Evolutionary conservation across 2,888 invertebrate genomes (phyloP).

Genomic region (Oligia strigilis): DNA sequence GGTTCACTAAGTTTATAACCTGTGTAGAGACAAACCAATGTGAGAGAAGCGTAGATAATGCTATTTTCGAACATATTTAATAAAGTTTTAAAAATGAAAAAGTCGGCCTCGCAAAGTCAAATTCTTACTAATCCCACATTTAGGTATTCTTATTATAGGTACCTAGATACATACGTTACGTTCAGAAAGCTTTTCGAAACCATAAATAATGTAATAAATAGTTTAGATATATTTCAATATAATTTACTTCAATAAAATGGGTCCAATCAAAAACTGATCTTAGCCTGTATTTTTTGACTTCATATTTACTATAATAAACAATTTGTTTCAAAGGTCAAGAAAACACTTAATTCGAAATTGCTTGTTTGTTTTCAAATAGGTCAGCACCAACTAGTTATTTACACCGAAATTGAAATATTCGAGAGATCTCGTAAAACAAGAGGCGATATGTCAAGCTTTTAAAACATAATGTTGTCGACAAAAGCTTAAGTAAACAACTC

Average conservation of each 20-base stretch:
- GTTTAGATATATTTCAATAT: background rate
- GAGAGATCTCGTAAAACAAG: slow-evolving; percentile 50
- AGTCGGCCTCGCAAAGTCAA: background rate
- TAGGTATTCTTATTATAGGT: background rate
- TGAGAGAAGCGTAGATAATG: background rate
- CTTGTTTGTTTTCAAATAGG: background rate
- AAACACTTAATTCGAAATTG: background rate
- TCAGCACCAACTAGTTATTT: background rate
- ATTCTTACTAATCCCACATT: background rate
- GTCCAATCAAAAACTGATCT: background rate
- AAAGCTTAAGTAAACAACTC: slow-evolving; percentile 68
- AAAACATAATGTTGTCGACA: slow-evolving; percentile 65
- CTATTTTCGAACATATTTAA: background rate
- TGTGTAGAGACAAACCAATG: slow-evolving; percentile 5
- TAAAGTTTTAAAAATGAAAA: background rate
- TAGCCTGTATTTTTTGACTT: background rate
- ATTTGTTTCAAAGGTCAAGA: background rate
- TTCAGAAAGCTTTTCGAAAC: background rate
- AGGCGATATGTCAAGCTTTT: slow-evolving; percentile 65
- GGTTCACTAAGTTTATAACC: slow-evolving; percentile 17
- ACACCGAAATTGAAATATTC: slow-evolving; percentile 26
- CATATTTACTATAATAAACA: background rate
- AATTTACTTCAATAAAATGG: background rate
- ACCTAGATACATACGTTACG: background rate
- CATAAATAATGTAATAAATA: background rate